phyloP scores from a whole-genome alignment of 2,797 vertebrate genomes.

The Rousettus madagascariensis region DNA sequence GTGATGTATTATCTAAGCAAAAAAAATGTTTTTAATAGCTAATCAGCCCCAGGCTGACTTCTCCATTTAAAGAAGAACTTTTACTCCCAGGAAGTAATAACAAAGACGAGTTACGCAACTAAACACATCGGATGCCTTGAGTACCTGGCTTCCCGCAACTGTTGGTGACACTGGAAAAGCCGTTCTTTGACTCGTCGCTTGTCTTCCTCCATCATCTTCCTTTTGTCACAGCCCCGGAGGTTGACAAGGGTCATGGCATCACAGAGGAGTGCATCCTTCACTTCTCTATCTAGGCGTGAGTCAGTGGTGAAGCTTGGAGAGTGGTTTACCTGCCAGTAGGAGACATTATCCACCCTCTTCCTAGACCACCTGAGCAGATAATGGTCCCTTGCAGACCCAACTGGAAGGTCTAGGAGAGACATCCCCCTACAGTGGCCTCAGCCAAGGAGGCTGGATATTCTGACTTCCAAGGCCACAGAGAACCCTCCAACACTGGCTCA shows the following conservation, averaged over 20 bases:
- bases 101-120: background rate
- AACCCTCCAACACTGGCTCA: background rate
- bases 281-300: constrained; percentile 84
- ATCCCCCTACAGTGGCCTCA: background rate
- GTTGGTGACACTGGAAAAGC: constrained; percentile 79
- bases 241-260: constrained; percentile 86
- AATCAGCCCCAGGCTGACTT: background rate
- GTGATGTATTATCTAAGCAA: background rate
- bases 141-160: constrained; percentile 79
- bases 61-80: background rate
- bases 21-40: background rate
- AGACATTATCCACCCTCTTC: background rate
- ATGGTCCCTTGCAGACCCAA: background rate
- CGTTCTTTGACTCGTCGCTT: constrained; percentile 83
- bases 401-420: background rate
- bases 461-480: background rate
- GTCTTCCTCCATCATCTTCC: constrained; percentile 85
- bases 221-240: constrained; percentile 82
- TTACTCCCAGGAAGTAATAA: background rate
- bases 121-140: background rate
- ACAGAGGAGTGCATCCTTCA: constrained; percentile 86
- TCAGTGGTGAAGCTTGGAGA: constrained; percentile 88
- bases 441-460: background rate
- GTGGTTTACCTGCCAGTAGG: constrained; percentile 85
- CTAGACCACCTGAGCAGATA: no score